Evolutionary conservation across 2,888 invertebrate genomes (phyloP), one percentile per base, ranked within the genome.

Genomic region (Phengaris alcon): DNA sequence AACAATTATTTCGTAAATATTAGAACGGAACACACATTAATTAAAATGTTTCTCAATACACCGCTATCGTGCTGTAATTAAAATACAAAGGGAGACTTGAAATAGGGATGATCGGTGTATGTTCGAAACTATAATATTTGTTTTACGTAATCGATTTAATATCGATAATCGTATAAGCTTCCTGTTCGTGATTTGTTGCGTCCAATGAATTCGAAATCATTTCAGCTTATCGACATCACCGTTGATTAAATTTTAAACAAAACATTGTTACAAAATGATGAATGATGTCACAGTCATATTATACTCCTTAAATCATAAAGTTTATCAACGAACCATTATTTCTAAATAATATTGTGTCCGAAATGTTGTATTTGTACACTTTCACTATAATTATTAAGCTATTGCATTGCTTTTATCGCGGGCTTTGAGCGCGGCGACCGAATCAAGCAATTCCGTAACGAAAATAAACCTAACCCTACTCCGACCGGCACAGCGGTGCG

Each of bases 11-110:
- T 82, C 79, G 81, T 86, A 87, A 86, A 86, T 86, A 86, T 82
- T 87, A 84, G 80, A 86, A 85, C 81, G 79, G 82, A 86, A 87
- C 89, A 90, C 89, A 90, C 89, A 88, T 90, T 91, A 89, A 92
- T 93, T 91, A 91, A 88, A 90, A 87, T 88, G 88, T 88, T 89
- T 84, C 90, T 87, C 90, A 91, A 93, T 90, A 89, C 88, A 88
- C 88, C 82, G 87, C 87, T 90, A 91, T 92, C 91, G 86, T 87
- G 86, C 88, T 80, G 87, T 89, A 90, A 93, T 92, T 93, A 91
- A 89, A 91, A 90, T 88, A 87, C 90, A 87, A 87, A 88, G 90
- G 92, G 88, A 87, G 86, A 86, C 84, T 87, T 80, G 82, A 85
- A 85, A 82, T 84, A 59, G 75, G 70, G 55, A 70, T 75, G 57